Evolutionary conservation across 2,797 vertebrate species (phyloP).

Genomic region (Sebastiscus albofasciatus): DNA sequence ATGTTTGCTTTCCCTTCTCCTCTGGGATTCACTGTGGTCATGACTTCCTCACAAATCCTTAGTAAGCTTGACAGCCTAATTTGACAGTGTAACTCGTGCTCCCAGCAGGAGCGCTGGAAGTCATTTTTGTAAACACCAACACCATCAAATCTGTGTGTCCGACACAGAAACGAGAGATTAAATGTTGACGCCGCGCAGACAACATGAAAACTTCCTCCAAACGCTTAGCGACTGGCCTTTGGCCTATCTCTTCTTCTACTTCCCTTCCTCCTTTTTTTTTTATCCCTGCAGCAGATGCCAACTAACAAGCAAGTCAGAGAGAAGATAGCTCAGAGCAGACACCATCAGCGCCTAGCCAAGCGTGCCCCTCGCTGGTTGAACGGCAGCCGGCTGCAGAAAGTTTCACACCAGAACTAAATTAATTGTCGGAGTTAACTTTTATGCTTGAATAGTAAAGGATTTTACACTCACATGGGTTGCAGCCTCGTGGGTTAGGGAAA

Average conservation of each 20-base stretch:
- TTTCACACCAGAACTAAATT: constrained; percentile 42
- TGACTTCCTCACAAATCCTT: constrained; percentile 53
- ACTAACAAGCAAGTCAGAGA: constrained; percentile 63
- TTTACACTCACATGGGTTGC: constrained; percentile 24
- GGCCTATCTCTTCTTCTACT: constrained; percentile 30
- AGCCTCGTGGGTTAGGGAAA: constrained; percentile 6
- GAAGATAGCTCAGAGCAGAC: constrained; percentile 46
- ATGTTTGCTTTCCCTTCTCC: constrained; percentile 21
- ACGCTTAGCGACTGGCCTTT: constrained; percentile 51
- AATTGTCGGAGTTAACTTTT: constrained; percentile 62
- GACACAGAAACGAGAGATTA: constrained; percentile 49
- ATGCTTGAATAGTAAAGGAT: constrained; percentile 44
- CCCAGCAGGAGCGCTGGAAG: constrained; percentile 31
- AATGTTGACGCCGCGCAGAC: constrained; percentile 29
- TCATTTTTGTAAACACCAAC: constrained; percentile 54
- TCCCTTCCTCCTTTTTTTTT: constrained; percentile 15
- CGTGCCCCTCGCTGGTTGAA: constrained; percentile 29
- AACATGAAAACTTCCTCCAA: constrained; percentile 44
- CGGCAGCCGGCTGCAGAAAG: constrained; percentile 35
- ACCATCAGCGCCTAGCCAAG: constrained; percentile 39
- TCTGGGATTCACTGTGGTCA: constrained; percentile 28
- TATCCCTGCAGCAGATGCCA: constrained; percentile 48
- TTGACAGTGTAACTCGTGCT: constrained; percentile 42
- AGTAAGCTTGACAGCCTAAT: constrained; percentile 61
- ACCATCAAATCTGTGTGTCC: constrained; percentile 48